Evolutionary conservation across 2,888 invertebrate genomes (phyloP).

Genomic region (Campopleginae sp.): DNA sequence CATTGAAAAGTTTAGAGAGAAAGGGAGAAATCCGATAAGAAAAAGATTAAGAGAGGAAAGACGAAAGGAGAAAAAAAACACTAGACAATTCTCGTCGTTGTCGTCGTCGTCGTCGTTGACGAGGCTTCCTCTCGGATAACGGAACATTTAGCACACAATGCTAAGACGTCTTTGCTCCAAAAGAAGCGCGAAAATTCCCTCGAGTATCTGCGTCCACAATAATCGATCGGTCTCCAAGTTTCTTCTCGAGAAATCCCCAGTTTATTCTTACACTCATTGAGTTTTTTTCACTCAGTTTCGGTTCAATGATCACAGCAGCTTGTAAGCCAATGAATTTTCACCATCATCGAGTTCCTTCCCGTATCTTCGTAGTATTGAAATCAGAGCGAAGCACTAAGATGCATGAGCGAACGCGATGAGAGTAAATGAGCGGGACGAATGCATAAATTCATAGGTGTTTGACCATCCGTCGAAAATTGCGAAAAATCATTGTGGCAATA

Average conservation of each 20-base stretch:
- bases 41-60: conserved; percentile 1
- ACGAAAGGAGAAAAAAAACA: conserved; percentile 39
- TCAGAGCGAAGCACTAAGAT: conserved; percentile 1
- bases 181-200: conserved; percentile 11
- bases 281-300: conserved; percentile 23
- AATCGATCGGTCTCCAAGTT: conserved; percentile 32
- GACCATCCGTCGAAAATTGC: conserved; percentile 53
- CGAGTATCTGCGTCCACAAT: conserved; percentile 25
- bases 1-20: conserved; percentile 34
- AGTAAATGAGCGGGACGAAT: conserved; percentile 51
- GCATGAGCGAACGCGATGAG: conserved; percentile 20
- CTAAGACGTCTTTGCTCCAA: conserved; percentile 17
- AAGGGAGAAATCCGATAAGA: conserved; percentile 4
- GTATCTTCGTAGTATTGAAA: conserved; percentile 24
- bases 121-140: conserved; percentile 51
- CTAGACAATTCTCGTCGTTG: conserved; percentile 24
- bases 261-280: conserved; percentile 1
- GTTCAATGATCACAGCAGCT: conserved; percentile 10
- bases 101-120: conserved; percentile 10
- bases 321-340: conserved; percentile 1
- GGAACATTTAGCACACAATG: conserved; percentile 54
- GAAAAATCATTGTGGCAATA: conserved; percentile 44
- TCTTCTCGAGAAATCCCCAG: conserved; percentile 4
- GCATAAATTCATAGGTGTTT: conserved; percentile 55
- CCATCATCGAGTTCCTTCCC: neutral